Evolutionary conservation across 1,140 invertebrate species (phyloP).

Genomic region (Pseudoatta argentina): DNA sequence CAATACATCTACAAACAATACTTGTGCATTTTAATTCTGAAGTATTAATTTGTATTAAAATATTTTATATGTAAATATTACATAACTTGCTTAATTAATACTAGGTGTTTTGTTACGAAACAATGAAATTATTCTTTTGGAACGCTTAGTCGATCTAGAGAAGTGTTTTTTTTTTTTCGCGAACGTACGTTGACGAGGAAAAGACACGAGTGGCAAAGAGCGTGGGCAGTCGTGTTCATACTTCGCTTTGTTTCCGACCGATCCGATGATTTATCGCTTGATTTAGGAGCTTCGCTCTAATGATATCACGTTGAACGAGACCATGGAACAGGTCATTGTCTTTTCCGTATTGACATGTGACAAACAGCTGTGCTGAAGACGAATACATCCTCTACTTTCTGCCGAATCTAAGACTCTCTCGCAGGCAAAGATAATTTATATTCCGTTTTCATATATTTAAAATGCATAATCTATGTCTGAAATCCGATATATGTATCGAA

Average conservation of each 20-base stretch:
- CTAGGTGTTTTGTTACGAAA: neutral
- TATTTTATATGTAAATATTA: neutral
- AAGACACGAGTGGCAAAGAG: constrained; percentile 1
- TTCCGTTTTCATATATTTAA: neutral
- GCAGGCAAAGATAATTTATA: constrained; percentile 4
- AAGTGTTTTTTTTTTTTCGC: neutral
- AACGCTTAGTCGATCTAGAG: neutral
- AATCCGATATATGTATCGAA: neutral
- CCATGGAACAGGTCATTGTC: constrained; percentile 80
- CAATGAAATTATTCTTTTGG: neutral
- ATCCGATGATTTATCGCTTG: constrained; percentile 75
- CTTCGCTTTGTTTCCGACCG: constrained; percentile 71
- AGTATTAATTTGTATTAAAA: neutral
- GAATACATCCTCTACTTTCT: constrained; percentile 43
- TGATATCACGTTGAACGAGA: constrained; percentile 65
- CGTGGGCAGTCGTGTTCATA: constrained; percentile 52
- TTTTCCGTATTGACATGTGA: constrained; percentile 77
- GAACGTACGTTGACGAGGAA: neutral
- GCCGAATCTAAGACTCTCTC: constrained; percentile 19
- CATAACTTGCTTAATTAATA: neutral
- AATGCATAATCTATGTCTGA: neutral
- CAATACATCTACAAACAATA: neutral
- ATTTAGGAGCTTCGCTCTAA: constrained; percentile 74
- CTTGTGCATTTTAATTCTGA: neutral
- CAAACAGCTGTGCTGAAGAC: constrained; percentile 46